phyloP scores from a whole-genome alignment of 2,797 vertebrate genomes.

The Cyclura pinguis region DNA sequence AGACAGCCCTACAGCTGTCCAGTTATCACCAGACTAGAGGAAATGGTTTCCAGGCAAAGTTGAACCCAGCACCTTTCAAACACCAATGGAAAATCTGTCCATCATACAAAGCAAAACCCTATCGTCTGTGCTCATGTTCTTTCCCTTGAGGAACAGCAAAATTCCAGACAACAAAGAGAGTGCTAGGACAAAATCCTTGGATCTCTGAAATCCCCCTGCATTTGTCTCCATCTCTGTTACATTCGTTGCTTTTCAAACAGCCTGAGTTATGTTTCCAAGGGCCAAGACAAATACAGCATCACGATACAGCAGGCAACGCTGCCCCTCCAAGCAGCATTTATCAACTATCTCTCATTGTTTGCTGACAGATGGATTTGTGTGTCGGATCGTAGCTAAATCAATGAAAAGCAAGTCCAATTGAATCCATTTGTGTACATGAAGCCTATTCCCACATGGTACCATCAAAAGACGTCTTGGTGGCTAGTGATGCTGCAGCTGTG shows the following conservation, averaged over 20 bases:
- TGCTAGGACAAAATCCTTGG: constrained; percentile 39
- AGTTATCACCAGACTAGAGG: background rate
- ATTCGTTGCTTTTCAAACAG: constrained; percentile 29
- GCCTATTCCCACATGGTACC: constrained; percentile 25
- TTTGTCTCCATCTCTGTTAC: constrained; percentile 37
- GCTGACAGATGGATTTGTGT: constrained; percentile 4
- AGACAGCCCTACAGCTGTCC: background rate
- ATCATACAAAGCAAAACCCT: background rate
- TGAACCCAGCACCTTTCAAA: background rate
- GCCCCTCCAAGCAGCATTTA: constrained; percentile 33
- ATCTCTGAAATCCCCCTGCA: constrained; percentile 17
- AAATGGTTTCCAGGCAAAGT: background rate
- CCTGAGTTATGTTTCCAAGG: constrained; percentile 14
- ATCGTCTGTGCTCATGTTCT: constrained; percentile 2
- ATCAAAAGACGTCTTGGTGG: constrained; percentile 23
- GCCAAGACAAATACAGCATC: constrained; percentile 36
- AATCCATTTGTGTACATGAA: constrained; percentile 40
- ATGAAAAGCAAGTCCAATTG: constrained; percentile 34
- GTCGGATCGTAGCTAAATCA: constrained; percentile 37
- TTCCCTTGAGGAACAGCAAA: constrained; percentile 37
- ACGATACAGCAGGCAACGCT: constrained; percentile 30
- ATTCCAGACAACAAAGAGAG: constrained; percentile 41
- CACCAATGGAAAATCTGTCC: background rate
- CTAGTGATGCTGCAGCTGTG: constrained; percentile 2
- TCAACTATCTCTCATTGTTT: constrained; percentile 31